Percentiles rank a stretch among this genome's conserved stretches.
Conservation (phyloP, 2,113 vertebrate genomes). For the Rhinolophus sinicus region DNA sequence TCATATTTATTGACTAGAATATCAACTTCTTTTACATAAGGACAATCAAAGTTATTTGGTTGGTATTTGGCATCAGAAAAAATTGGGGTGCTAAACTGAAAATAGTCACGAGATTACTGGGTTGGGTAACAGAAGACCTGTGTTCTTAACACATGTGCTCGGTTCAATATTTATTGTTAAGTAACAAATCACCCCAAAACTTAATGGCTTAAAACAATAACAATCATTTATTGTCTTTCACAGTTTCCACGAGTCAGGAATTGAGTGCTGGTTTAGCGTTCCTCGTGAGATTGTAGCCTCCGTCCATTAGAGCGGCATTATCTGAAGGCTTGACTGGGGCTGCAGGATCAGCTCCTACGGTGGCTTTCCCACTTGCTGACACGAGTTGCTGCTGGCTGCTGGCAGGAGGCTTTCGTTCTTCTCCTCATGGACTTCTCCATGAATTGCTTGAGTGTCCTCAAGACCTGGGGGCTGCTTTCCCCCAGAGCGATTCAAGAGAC, state of each 20-base stretch:
- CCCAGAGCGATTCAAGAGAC: background rate
- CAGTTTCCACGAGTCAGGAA: background rate
- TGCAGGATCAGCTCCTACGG: background rate
- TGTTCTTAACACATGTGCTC: background rate
- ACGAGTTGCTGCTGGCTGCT: background rate
- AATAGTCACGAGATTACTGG: background rate
- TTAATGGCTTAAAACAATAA: background rate
- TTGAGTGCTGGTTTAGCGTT: background rate
- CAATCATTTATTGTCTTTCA: background rate
- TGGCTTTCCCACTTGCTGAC: background rate
- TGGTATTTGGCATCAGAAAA: background rate
- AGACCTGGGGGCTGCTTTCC: background rate
- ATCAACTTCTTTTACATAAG: background rate
- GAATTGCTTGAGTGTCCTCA: background rate
- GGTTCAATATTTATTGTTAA: background rate
- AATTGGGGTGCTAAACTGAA: background rate
- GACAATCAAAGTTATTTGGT: constrained; percentile 26
- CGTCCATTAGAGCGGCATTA: background rate
- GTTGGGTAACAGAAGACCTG: background rate
- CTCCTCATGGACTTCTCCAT: background rate
- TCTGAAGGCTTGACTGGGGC: background rate
- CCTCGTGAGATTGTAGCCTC: background rate
- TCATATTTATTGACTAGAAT: background rate
- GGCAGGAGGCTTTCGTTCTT: background rate
- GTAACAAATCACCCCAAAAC: background rate